phyloP scores from a whole-genome alignment of 2,888 invertebrate genomes.

The Lycocerus yunnanus region DNA sequence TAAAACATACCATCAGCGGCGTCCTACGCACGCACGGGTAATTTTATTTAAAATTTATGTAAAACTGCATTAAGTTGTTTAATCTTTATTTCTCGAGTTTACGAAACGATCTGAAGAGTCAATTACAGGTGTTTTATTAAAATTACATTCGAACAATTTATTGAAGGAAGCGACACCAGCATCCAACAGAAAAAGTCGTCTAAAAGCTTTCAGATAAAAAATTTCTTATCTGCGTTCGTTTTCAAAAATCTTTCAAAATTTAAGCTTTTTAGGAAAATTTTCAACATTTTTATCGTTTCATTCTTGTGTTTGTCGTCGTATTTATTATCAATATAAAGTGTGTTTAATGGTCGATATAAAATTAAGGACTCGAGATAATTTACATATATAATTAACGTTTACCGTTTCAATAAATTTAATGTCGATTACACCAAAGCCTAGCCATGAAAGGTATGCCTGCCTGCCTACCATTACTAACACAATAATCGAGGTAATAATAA shows the following conservation, averaged over 20 bases:
- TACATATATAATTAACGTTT: constrained; percentile 15
- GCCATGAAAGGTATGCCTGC: not conserved
- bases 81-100: constrained; percentile 17
- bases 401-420: constrained; percentile 15
- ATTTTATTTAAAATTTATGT: constrained; percentile 20
- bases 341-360: constrained; percentile 2
- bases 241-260: not conserved
- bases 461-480: not conserved
- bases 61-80: constrained; percentile 11
- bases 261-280: not conserved
- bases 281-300: not conserved
- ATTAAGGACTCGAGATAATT: constrained; percentile 2
- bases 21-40: constrained; percentile 9
- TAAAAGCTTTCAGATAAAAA: not conserved
- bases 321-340: not conserved
- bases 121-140: constrained; percentile 15
- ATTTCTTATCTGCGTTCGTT: not conserved
- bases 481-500: not conserved
- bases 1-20: constrained; percentile 8
- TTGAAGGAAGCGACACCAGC: not conserved
- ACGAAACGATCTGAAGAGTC: constrained; percentile 4
- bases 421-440: constrained; percentile 5
- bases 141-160: constrained; percentile 1
- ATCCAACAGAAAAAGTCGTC: not conserved
- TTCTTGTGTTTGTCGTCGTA: not conserved